These are phyloP conservation scores for Drosophila paranaensis DNA, from an alignment of 2,888 invertebrate genomes.

Conservation along the genomic window DNA sequence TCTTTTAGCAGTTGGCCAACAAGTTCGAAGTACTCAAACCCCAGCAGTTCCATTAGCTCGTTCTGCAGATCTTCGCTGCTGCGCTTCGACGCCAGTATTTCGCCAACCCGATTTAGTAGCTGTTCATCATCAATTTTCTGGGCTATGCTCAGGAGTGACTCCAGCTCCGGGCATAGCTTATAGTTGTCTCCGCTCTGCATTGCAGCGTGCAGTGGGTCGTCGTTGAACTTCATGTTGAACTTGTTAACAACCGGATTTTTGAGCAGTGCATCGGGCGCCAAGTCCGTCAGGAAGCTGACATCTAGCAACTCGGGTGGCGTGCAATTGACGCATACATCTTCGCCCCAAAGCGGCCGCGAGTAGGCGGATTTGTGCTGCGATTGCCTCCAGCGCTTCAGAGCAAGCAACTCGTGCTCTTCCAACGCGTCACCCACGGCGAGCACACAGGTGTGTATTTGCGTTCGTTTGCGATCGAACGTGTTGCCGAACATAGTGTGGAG, in stretches of 20 bases:
- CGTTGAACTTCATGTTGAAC: constrained; percentile 74
- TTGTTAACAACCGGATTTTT: constrained; percentile 59
- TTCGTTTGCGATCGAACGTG: constrained; percentile 86
- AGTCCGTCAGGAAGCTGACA: constrained; percentile 64
- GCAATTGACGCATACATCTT: constrained; percentile 60
- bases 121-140: constrained; percentile 71
- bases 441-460: constrained; percentile 87
- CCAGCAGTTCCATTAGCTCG: constrained; percentile 93
- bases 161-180: constrained; percentile 64
- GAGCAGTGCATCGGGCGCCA: constrained; percentile 68
- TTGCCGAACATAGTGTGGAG: constrained; percentile 88
- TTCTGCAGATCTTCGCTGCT: constrained; percentile 90
- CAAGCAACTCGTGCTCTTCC: constrained; percentile 85
- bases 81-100: constrained; percentile 87
- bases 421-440: constrained; percentile 85
- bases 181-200: constrained; percentile 13
- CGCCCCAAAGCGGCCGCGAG: constrained; percentile 70
- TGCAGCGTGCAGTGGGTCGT: background rate
- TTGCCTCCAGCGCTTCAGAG: constrained; percentile 85
- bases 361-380: constrained; percentile 19
- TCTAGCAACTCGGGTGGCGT: constrained; percentile 46
- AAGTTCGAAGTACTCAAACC: constrained; percentile 93
- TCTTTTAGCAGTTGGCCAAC: constrained; percentile 89
- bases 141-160: constrained; percentile 71
- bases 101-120: constrained; percentile 68